These are phyloP conservation scores for Noctua janthe DNA, from an alignment of 2,888 invertebrate genomes.

Conservation along the genomic window DNA sequence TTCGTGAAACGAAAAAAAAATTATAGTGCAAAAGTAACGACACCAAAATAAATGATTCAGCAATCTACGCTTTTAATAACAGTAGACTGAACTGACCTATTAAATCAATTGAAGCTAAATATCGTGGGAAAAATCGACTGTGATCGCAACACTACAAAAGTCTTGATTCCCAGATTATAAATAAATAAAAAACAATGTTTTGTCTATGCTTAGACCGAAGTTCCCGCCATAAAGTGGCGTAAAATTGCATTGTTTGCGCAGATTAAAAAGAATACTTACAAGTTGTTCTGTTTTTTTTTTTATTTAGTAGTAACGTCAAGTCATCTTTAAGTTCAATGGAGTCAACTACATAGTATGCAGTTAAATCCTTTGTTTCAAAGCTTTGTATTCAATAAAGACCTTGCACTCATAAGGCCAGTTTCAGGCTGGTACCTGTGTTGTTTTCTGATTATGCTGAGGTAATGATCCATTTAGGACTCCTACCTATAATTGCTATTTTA, in stretches of 20 bases:
- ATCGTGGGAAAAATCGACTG: slow-evolving; percentile 53
- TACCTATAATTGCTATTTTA: neutral
- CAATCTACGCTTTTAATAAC: slow-evolving; percentile 18
- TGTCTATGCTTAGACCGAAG: slow-evolving; percentile 32
- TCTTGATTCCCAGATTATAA: slow-evolving; percentile 43
- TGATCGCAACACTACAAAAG: slow-evolving; percentile 34
- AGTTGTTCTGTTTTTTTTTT: slow-evolving; percentile 15
- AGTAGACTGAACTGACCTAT: slow-evolving; percentile 35
- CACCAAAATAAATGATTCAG: slow-evolving; percentile 26
- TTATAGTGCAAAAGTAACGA: neutral
- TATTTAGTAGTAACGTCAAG: neutral
- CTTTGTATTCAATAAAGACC: too few species aligned
- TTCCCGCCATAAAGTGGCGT: slow-evolving; percentile 43
- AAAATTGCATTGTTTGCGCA: slow-evolving; percentile 46
- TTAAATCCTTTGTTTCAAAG: neutral
- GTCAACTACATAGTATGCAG: neutral
- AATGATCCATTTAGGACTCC: neutral
- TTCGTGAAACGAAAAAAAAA: neutral
- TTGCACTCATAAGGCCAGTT: neutral
- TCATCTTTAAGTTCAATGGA: neutral
- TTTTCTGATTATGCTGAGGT: neutral
- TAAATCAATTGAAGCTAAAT: slow-evolving; percentile 47
- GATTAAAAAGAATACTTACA: slow-evolving; percentile 24
- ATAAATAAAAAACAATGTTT: slow-evolving; percentile 38
- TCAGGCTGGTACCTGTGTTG: too few species aligned